Conservation (phyloP, 1,140 invertebrate species). For the Pachypeltis micranthus region DNA sequence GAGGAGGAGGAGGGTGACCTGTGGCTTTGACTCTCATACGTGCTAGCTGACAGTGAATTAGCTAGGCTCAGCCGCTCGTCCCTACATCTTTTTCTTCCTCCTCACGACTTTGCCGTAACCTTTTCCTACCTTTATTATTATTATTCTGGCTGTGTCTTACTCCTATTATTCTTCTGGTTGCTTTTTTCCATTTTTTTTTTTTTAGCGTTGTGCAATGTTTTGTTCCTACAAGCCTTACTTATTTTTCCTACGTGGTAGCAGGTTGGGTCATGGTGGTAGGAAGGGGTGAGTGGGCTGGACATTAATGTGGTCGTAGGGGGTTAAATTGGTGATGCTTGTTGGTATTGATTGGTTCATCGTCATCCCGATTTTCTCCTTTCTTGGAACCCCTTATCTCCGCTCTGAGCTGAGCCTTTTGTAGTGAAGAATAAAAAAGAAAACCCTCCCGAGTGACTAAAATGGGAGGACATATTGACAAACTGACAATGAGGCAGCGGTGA, state of each 20-base stretch:
- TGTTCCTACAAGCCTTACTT: background rate
- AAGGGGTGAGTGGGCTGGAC: too few relatives aligned
- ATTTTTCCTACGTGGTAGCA: background rate
- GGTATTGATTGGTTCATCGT: background rate
- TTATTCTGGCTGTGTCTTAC: too few relatives aligned
- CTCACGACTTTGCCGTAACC: too few relatives aligned
- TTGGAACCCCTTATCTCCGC: background rate
- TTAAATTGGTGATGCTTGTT: too few relatives aligned
- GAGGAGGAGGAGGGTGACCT: too few relatives aligned
- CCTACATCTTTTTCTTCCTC: too few relatives aligned
- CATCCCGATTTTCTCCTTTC: background rate
- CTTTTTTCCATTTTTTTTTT: background rate
- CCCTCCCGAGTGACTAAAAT: background rate
- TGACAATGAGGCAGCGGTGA: background rate
- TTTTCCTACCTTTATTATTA: too few relatives aligned
- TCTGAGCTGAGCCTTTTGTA: background rate
- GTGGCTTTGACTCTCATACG: too few relatives aligned
- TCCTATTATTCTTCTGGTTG: too few relatives aligned
- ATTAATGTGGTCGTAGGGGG: too few relatives aligned
- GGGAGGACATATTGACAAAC: slow-evolving; percentile 1
- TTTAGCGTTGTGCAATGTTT: background rate
- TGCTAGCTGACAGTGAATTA: too few relatives aligned
- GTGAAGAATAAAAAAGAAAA: background rate
- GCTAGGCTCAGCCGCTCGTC: too few relatives aligned
- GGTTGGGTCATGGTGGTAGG: background rate